Evolutionary conservation across 1,140 invertebrate species (phyloP), one percentile per base, ranked within the genome.

Genomic region (Pseudoatta argentina): DNA sequence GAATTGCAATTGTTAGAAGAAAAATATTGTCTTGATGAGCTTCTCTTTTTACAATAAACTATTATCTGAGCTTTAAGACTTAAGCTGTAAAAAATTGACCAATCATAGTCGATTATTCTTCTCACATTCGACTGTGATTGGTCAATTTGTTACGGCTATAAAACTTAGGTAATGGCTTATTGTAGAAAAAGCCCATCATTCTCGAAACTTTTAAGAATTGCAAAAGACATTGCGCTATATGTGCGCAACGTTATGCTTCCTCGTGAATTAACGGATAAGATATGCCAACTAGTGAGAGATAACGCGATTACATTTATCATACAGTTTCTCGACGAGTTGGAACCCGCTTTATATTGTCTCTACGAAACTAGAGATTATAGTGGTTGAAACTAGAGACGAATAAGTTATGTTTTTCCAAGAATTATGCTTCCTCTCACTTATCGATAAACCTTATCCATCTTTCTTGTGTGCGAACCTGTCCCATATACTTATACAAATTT

Each of bases 191-290:
- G 34, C 6, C 34, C 7, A 39, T 64, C 6, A 39, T 67, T 67
- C n/a, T 53, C 3, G 44, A 24, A 10, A 53, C 18, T 79, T 66
- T 53, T 14, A 24, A 53, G 7, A 67, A 67, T 67, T 18, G 44
- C 27, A 16, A 34, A 34, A 27, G 30, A n/a, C 30, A 4, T 48
- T 39, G 18, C 8, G 7, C 18, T 34, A 0, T 4, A 30, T 30
- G 12, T 30, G 30, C 34, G 24, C 59, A 64, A 30, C 16, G 12
- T 66, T 12, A 18, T 34, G 57, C 10, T 64, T 59, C n/a, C 8
- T 6, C 16, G n/a, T 44, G 39, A 24, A 12, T 67, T 66, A 66
- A 79, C n/a, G 48, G 27, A 55, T 69, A 55, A 79, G 48, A 24
- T 81, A 21, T 44, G 3, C 21, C n/a, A 57, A 55, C 30, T 27